phyloP scores from a whole-genome alignment of 2,113 vertebrate species.

The Montifringilla adamsi region DNA sequence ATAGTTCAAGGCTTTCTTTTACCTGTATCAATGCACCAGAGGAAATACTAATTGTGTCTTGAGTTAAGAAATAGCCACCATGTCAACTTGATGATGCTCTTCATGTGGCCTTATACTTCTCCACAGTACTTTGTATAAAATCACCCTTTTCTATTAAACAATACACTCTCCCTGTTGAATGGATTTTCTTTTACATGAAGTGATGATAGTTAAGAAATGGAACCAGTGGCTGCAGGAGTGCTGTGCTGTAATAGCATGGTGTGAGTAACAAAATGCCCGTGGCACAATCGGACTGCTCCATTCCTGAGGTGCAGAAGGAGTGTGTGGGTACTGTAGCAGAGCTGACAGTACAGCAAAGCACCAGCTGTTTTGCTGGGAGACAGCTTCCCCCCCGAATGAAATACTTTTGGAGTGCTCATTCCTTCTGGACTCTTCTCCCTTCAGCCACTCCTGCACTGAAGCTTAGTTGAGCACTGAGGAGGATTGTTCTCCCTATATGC shows the following conservation, averaged over 20 bases:
- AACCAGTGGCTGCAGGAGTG: neutral
- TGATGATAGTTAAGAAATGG: neutral
- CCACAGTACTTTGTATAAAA: slow-evolving; percentile 7
- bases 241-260: neutral
- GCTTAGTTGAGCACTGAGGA: neutral
- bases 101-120: slow-evolving; percentile 32
- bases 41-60: neutral
- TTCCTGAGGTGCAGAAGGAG: neutral
- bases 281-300: rapidly evolving
- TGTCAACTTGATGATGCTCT: neutral
- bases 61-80: slow-evolving; percentile 3
- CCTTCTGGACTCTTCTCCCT: neutral
- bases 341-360: neutral
- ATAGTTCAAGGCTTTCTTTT: slow-evolving; percentile 4
- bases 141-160: slow-evolving; percentile 40
- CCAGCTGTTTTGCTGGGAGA: neutral
- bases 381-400: neutral
- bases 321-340: neutral
- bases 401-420: neutral
- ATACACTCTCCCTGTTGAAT: neutral
- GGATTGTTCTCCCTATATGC: neutral
- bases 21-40: slow-evolving; percentile 15
- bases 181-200: slow-evolving; percentile 1
- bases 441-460: neutral
- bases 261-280: neutral